These are phyloP conservation scores for Menidia menidia DNA, from an alignment of 2,797 vertebrate genomes.

Conservation along the genomic window DNA sequence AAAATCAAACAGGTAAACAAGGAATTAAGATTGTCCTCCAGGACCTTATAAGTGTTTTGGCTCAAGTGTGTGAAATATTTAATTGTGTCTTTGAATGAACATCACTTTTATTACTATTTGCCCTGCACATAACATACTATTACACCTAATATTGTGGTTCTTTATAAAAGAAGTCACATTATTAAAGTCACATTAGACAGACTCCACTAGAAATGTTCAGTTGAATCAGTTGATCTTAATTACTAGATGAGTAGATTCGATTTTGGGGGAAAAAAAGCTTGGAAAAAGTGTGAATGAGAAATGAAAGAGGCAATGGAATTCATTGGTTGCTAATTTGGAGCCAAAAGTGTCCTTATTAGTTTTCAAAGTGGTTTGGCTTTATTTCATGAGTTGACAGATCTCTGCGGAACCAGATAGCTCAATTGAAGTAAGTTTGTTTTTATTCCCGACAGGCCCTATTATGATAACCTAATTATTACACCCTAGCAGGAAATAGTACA, in stretches of 20 bases:
- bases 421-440: not conserved
- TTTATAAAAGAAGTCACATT: too few relatives aligned
- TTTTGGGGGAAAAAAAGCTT: slow-evolving; percentile 2
- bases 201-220: slow-evolving; percentile 57
- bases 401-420: too few relatives aligned
- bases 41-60: slow-evolving; percentile 22
- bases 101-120: slow-evolving; percentile 60
- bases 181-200: slow-evolving; percentile 69
- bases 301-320: slow-evolving; percentile 27
- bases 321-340: slow-evolving; percentile 6
- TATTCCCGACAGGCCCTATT: not conserved
- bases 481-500: not conserved
- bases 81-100: slow-evolving; percentile 29
- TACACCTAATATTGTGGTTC: slow-evolving; percentile 34
- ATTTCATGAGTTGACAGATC: too few relatives aligned
- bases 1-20: slow-evolving; percentile 34
- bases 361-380: not conserved
- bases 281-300: slow-evolving; percentile 3
- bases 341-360: not conserved
- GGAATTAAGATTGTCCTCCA: slow-evolving; percentile 57
- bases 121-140: slow-evolving; percentile 31
- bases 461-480: not conserved
- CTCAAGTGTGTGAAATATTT: slow-evolving; percentile 29
- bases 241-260: slow-evolving; percentile 30
- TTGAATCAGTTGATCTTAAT: slow-evolving; percentile 54